These are phyloP conservation scores for Mycetomoellerius zeteki DNA, from an alignment of 1,140 invertebrate genomes.

Conservation along the genomic window DNA sequence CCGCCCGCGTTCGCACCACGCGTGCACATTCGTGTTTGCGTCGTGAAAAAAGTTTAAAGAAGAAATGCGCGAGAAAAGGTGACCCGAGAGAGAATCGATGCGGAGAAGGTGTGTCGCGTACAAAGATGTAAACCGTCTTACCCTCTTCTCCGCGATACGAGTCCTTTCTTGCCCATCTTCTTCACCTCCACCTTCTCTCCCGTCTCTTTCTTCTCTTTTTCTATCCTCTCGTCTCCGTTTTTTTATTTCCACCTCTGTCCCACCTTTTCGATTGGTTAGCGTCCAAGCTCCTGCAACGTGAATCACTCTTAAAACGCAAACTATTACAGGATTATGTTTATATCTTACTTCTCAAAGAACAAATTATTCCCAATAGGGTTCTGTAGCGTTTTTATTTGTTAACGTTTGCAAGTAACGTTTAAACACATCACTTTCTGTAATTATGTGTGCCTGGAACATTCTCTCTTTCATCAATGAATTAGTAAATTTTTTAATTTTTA, in stretches of 20 bases:
- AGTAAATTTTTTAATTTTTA: too few relatives aligned
- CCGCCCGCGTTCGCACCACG: slow-evolving; percentile 39
- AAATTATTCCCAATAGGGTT: not conserved
- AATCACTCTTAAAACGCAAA: slow-evolving; percentile 28
- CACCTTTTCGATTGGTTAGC: slow-evolving; percentile 48
- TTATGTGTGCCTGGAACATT: not conserved
- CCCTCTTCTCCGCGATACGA: slow-evolving; percentile 44
- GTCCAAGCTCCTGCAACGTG: not conserved
- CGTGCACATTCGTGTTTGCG: not conserved
- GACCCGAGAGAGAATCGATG: slow-evolving; percentile 51
- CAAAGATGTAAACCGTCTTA: slow-evolving; percentile 62
- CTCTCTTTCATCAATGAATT: not conserved
- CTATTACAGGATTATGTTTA: slow-evolving; percentile 20
- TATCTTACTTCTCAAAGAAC: not conserved
- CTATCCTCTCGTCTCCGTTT: not conserved
- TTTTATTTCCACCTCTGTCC: slow-evolving; percentile 13
- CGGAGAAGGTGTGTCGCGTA: slow-evolving; percentile 53
- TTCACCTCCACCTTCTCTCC: not conserved
- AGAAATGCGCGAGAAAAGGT: slow-evolving; percentile 40
- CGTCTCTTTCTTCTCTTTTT: slow-evolving; percentile 10
- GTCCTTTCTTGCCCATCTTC: slow-evolving; percentile 23
- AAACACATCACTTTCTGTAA: not conserved
- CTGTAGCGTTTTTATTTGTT: not conserved
- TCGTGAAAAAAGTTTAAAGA: slow-evolving; percentile 38
- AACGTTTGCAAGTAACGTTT: not conserved